Evolutionary conservation across 1,140 invertebrate species (phyloP), one percentile per base, ranked within the genome.

Genomic region (Subanguina moxae): DNA sequence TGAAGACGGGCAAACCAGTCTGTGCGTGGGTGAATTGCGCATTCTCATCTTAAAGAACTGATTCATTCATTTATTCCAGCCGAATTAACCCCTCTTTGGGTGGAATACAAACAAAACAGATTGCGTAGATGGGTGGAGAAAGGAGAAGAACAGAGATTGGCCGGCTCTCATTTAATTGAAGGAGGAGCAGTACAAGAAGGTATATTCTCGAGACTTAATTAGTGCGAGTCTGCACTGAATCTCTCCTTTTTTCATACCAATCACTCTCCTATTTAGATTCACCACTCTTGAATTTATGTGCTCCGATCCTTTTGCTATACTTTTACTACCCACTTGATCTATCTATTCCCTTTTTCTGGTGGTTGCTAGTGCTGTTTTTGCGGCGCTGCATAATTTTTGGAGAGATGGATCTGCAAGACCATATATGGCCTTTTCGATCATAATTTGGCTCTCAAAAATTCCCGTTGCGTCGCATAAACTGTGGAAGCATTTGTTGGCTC

Each of bases 351-450:
- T 46, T 15, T 46, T 15, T 21, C 45, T 9, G 21, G 52, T 23
- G 9, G 28, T 23, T 56, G 21, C 52, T 56, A 56, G 28, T 56
- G 9, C 3, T 28, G 52, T 23, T 52, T 71, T 74, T 73, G 57
- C 71, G 71, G 72, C 71, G 71, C 72, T 57, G 62, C 71, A 43
- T 25, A 73, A 68, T 73, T 74, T 74, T 71, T 76, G 70, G 73
- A 76, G 71, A 74, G 42, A 30, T 52, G n/a, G 9, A n/a, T 8
- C 13, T 52, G 48, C 3, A 52, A 52, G 48, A 25, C 48, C 32
- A 7, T 21, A 52, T 1, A 5, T 62, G 11, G 9, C 45, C 65
- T n/a, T 52, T 38, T 48, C 48, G 30, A n/a, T 28, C 17, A 52
- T 15, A 61, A 32, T 38, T 43, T 38, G 65, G 58, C 61, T 76